These are phyloP conservation scores for Poeciliopsis turneri DNA, from an alignment of 2,797 vertebrate species.

Conservation along the genomic window DNA sequence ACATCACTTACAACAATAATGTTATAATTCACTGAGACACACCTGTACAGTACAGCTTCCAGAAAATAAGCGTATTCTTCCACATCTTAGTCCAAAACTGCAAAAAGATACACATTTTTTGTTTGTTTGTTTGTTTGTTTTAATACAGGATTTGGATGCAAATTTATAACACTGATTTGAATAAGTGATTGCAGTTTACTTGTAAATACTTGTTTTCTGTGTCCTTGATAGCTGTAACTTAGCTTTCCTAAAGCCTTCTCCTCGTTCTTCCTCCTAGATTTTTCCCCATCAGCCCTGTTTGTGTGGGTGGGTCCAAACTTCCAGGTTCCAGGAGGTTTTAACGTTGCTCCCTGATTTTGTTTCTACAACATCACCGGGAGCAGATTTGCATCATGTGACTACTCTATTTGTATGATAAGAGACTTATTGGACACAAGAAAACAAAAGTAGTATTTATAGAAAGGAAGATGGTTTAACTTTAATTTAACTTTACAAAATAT, in stretches of 20 bases:
- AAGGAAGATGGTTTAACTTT: conserved; percentile 76
- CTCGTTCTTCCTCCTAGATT: conserved; percentile 42
- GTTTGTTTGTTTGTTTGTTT: background rate
- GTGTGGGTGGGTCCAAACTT: conserved; percentile 40
- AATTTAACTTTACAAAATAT: conserved; percentile 75
- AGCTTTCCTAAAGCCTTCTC: conserved; percentile 29
- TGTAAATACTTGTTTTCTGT: conserved; percentile 40
- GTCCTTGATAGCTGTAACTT: conserved; percentile 31
- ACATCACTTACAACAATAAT: background rate
- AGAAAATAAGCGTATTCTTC: background rate
- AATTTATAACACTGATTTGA: background rate
- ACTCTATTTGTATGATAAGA: conserved; percentile 79
- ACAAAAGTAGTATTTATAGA: conserved; percentile 78
- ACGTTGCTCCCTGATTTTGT: conserved; percentile 44
- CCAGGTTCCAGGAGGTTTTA: conserved; percentile 48
- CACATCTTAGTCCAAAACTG: background rate
- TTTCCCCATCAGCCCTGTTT: conserved; percentile 38
- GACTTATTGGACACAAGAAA: conserved; percentile 70
- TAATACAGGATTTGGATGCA: background rate
- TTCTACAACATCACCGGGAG: conserved; percentile 47
- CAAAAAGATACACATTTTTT: background rate
- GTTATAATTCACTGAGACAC: background rate
- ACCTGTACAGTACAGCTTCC: background rate
- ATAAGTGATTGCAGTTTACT: conserved; percentile 1
- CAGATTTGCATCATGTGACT: conserved; percentile 70